Conservation (phyloP, 2,113 vertebrate species). For the Cynocephalus volans region DNA sequence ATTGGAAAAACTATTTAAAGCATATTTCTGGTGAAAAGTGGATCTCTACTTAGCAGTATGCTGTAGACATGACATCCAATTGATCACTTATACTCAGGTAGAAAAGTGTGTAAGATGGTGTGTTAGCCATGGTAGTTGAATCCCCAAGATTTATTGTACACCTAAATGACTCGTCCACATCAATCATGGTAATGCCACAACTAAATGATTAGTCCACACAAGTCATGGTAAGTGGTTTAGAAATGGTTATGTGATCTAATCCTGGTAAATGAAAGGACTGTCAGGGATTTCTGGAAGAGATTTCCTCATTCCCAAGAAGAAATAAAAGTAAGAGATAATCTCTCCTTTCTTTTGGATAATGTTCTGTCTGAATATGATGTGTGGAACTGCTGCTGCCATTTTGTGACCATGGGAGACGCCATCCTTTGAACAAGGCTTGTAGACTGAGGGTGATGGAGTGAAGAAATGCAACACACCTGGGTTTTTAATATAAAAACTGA, state of each 20-base stretch:
- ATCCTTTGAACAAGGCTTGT: background rate
- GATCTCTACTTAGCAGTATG: background rate
- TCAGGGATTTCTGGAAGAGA: background rate
- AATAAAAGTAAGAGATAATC: background rate
- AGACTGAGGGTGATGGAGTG: background rate
- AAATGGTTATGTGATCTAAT: background rate
- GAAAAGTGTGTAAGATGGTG: background rate
- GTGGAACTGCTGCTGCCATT: background rate
- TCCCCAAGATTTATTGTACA: background rate
- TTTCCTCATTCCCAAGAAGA: background rate
- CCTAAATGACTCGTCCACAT: background rate
- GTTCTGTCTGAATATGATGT: background rate
- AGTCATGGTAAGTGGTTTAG: background rate
- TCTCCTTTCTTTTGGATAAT: background rate
- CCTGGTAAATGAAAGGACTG: background rate
- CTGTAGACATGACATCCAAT: background rate
- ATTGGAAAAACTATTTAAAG: conserved; percentile 25
- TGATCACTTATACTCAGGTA: background rate
- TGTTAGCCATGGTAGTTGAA: background rate
- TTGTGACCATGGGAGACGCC: background rate
- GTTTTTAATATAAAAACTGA: background rate
- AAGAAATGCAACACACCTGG: background rate
- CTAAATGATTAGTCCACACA: background rate
- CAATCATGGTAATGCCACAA: background rate
- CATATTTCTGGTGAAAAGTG: background rate